Evolutionary conservation across 1,140 invertebrate species (phyloP).

Genomic region (Lepeophtheirus salmonis): DNA sequence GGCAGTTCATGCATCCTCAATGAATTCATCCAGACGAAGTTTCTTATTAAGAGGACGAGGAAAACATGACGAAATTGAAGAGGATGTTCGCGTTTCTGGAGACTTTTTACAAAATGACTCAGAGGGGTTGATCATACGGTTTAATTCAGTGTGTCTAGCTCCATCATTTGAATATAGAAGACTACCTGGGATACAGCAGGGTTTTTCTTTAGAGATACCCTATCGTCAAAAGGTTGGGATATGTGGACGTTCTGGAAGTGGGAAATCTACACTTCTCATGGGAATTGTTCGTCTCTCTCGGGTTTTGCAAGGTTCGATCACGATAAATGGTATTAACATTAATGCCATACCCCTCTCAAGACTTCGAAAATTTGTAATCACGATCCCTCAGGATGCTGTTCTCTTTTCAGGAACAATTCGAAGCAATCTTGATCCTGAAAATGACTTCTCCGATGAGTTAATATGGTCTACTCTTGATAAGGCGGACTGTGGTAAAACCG

Average conservation of each 20-base stretch:
- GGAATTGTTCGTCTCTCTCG: slow-evolving; percentile 45
- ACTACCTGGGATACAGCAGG: slow-evolving; percentile 37
- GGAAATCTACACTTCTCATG: slow-evolving; percentile 52
- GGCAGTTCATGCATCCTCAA: not conserved
- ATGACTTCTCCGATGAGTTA: slow-evolving; percentile 30
- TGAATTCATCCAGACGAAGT: slow-evolving; percentile 1
- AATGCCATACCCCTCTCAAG: slow-evolving; percentile 42
- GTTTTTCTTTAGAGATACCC: slow-evolving; percentile 27
- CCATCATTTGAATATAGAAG: slow-evolving; percentile 17
- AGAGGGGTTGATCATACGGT: not conserved
- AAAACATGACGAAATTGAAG: slow-evolving; percentile 15
- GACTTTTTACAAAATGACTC: slow-evolving; percentile 28
- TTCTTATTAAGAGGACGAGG: slow-evolving; percentile 19
- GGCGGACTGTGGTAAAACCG: slow-evolving; percentile 31
- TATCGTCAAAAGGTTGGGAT: slow-evolving; percentile 53
- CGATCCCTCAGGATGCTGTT: slow-evolving; percentile 42
- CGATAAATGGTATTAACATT: slow-evolving; percentile 46
- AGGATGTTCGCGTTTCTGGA: not conserved
- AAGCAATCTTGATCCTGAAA: slow-evolving; percentile 39
- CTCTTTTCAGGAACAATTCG: slow-evolving; percentile 38
- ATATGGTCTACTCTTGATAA: slow-evolving; percentile 33
- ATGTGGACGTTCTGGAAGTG: slow-evolving; percentile 56
- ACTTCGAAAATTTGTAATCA: slow-evolving; percentile 39
- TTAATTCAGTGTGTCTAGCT: slow-evolving; percentile 3
- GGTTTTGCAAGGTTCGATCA: slow-evolving; percentile 39